Evolutionary conservation across 2,113 vertebrate species (phyloP), one percentile per base, ranked within the genome.

Genomic region (Phycodurus eques): DNA sequence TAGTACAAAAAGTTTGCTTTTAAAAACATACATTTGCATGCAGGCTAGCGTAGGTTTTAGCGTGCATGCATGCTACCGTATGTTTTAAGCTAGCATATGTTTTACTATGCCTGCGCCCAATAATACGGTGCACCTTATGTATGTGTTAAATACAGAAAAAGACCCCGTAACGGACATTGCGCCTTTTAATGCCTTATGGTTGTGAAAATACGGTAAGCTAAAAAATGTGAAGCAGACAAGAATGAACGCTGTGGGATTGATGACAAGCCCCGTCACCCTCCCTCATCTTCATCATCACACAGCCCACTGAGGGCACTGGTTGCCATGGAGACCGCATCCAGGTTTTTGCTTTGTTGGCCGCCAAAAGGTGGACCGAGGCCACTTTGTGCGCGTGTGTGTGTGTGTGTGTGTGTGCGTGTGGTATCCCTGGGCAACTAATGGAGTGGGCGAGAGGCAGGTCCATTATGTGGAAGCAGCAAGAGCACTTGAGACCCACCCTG

Each of bases 391-490:
- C 53, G 65, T 17, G 75, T 8, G 65, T 51, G 42, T 62, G 65
- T 22, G 75, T 8, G 82, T 69, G 75, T 15, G 57, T 7, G 73
- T 35, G 79, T 7, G 73, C 27, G 79, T 94, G 93, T 92, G 90
- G 94, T 98, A 94, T 95, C 96, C 94, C 95, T 74, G 95, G 95
- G 96, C 95, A 98, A 99, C 97, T 98, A 98, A 98, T 98, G 96
- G 95, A 97, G 94, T 90, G 93, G 93, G 92, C 88, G 92, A 96
- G 95, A 97, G 95, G 94, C 87, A 70, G 88, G 72, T 92, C 95
- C 95, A 98, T 98, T 98, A 98, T 96, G 94, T 93, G 90, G 88
- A 89, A 92, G 92, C 90, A 82, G 89, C 93, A 93, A 96, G 95
- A 94, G 93, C 96, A 95, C 97, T 98, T 94, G 93, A 98, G 94